These are phyloP conservation scores for Fopius arisanus DNA, from an alignment of 1,140 invertebrate genomes.

Conservation along the genomic window DNA sequence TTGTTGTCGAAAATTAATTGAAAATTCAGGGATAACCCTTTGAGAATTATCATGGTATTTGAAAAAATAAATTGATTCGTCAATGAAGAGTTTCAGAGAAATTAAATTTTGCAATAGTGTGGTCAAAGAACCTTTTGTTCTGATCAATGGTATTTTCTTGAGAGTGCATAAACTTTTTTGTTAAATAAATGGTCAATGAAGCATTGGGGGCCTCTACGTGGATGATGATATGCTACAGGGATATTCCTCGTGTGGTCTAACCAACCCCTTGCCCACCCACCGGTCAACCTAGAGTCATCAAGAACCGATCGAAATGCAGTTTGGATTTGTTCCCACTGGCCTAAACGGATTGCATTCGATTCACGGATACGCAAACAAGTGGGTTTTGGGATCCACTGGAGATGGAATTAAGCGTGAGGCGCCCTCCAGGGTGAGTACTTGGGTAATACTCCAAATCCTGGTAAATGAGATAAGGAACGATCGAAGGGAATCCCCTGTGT, in stretches of 20 bases:
- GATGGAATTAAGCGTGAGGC: not conserved
- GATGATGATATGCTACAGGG: not conserved
- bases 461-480: constrained; percentile 4
- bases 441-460: not conserved
- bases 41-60: too few species aligned
- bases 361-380: constrained; percentile 18
- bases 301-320: constrained; percentile 1
- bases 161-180: too few species aligned
- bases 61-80: too few species aligned
- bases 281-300: not conserved
- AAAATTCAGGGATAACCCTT: too few species aligned
- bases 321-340: not conserved
- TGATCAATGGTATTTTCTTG: too few species aligned
- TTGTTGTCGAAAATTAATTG: too few species aligned
- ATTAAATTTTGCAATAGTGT: too few species aligned
- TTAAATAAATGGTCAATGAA: too few species aligned
- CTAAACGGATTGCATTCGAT: constrained; percentile 12
- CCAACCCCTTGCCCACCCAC: not conserved
- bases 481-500: not conserved
- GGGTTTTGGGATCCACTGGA: constrained; percentile 2
- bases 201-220: too few species aligned
- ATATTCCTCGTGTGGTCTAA: not conserved
- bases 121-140: too few species aligned
- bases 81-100: too few species aligned
- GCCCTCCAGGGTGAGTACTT: not conserved